phyloP scores from a whole-genome alignment of 2,888 invertebrate species.

The Troglohyphantes excavatus region DNA sequence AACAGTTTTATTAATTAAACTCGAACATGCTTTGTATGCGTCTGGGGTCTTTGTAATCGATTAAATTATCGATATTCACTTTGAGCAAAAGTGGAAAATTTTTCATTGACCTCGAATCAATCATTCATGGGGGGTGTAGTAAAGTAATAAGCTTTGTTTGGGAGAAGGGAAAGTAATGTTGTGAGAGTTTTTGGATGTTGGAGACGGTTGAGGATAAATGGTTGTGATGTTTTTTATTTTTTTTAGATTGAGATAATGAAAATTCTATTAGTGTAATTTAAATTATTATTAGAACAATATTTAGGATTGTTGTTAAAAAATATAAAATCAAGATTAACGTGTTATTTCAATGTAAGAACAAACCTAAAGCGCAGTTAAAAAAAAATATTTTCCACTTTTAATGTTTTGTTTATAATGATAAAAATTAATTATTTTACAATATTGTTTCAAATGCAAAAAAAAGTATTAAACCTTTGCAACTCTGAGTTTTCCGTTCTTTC shows the following conservation, averaged over 20 bases:
- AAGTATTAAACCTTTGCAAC: too few species aligned
- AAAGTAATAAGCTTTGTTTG: constrained; percentile 38
- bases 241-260: background rate
- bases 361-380: too few species aligned
- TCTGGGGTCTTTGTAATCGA: constrained; percentile 65
- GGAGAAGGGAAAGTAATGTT: background rate
- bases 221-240: background rate
- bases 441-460: too few species aligned
- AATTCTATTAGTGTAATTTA: too few species aligned
- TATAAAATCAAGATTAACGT: too few species aligned
- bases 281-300: too few species aligned
- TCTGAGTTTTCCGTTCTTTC: too few species aligned
- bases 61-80: constrained; percentile 77
- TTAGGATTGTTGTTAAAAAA: too few species aligned
- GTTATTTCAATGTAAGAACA: too few species aligned
- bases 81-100: constrained; percentile 55
- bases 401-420: too few species aligned
- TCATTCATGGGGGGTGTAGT: constrained; percentile 28
- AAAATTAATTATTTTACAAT: too few species aligned
- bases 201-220: background rate
- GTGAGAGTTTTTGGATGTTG: background rate
- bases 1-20: constrained; percentile 77
- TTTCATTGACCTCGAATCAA: constrained; percentile 57
- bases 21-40: background rate
- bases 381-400: too few species aligned